Percentiles rank a stretch among this genome's conserved stretches.
Conservation (phyloP, 1,140 invertebrate species). For the Eupristina koningsbergeri region DNA sequence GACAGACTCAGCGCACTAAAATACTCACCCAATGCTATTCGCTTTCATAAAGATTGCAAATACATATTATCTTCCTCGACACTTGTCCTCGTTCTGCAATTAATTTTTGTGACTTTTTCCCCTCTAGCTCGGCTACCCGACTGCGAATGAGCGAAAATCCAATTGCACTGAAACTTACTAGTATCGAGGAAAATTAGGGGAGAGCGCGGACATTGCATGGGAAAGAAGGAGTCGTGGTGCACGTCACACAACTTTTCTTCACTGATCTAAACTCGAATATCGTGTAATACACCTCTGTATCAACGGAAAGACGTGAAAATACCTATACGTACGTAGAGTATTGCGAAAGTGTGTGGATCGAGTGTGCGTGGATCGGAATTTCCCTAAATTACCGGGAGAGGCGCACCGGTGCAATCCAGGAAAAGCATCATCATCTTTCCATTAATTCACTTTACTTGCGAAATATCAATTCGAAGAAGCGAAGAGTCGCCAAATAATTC, state of each 20-base stretch:
- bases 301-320: too few relatives aligned
- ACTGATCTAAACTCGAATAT: constrained; percentile 43
- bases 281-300: not conserved
- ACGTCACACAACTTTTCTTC: constrained; percentile 58
- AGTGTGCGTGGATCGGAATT: constrained; percentile 12
- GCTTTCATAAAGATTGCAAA: constrained; percentile 18
- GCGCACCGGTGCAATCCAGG: not conserved
- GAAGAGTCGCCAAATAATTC: too few relatives aligned
- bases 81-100: not conserved
- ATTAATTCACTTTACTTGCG: constrained; percentile 1
- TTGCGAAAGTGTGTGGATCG: not conserved
- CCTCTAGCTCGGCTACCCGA: not conserved
- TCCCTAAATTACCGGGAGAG: not conserved
- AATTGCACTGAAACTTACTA: not conserved
- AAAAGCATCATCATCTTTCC: not conserved
- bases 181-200: constrained; percentile 45
- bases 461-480: too few relatives aligned
- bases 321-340: not conserved
- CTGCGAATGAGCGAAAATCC: not conserved
- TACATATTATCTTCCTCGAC: constrained; percentile 13
- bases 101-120: too few relatives aligned
- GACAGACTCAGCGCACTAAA: constrained; percentile 28
- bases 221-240: constrained; percentile 50
- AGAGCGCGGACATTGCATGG: constrained; percentile 55
- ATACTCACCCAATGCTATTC: constrained; percentile 38